Percentiles rank a stretch among this genome's conserved stretches.
These are phyloP conservation scores for Cerastis leucographa DNA, from an alignment of 2,888 invertebrate genomes.

Conservation along the genomic window DNA sequence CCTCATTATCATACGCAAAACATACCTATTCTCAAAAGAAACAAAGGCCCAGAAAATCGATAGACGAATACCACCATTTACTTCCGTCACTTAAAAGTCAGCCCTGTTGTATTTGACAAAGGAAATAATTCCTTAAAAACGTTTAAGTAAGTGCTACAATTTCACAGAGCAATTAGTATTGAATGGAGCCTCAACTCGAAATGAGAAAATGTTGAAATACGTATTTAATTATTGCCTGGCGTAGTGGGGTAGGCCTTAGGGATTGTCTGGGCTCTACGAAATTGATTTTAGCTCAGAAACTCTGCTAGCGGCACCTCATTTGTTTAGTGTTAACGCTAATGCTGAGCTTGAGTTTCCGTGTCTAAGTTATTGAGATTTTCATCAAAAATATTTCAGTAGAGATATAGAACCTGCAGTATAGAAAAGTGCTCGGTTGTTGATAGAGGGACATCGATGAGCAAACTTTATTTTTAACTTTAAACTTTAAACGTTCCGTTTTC, in stretches of 20 bases:
- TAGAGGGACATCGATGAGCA: not conserved
- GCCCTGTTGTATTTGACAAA: conserved; percentile 38
- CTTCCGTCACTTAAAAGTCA: conserved; percentile 17
- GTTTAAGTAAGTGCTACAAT: conserved; percentile 58
- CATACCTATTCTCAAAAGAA: not conserved
- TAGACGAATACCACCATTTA: conserved; percentile 13
- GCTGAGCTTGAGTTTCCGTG: not conserved
- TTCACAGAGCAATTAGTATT: conserved; percentile 63
- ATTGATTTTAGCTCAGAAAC: conserved; percentile 38
- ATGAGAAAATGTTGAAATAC: conserved; percentile 60
- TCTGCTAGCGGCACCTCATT: not conserved
- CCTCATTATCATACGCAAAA: not conserved
- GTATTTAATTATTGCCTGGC: conserved; percentile 54
- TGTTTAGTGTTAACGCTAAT: not conserved
- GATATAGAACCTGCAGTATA: too few species aligned
- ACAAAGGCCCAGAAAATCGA: conserved; percentile 23
- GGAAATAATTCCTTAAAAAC: conserved; percentile 53
- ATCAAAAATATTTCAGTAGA: not conserved
- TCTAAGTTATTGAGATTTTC: not conserved
- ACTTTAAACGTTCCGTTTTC: too few species aligned
- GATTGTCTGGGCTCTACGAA: conserved; percentile 34
- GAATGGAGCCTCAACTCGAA: conserved; percentile 25
- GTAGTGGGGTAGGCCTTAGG: conserved; percentile 11
- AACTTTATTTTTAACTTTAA: too few species aligned
- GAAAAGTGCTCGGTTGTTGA: not conserved